phyloP scores from a whole-genome alignment of 2,888 invertebrate genomes.

The Platycheirus rosarum region DNA sequence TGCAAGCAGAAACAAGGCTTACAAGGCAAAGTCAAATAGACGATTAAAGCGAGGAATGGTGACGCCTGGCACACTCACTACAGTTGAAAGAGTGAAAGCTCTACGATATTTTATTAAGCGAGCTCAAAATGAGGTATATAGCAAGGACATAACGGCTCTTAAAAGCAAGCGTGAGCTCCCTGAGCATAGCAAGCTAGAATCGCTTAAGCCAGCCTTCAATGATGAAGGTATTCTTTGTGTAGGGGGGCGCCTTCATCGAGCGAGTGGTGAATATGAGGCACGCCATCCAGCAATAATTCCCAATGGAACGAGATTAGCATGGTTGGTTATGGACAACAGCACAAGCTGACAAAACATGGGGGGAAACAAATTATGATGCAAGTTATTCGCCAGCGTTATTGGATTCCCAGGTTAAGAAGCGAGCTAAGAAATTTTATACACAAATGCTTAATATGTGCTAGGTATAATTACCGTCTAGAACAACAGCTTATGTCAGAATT shows the following conservation, averaged over 20 bases:
- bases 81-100: not conserved
- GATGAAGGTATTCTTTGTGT: not conserved
- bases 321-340: no score
- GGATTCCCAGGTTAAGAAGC: not conserved
- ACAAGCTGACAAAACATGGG: not conserved
- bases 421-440: not conserved
- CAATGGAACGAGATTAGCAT: not conserved
- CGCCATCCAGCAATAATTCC: not conserved
- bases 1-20: no score
- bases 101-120: not conserved
- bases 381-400: not conserved
- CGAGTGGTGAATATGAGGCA: not conserved
- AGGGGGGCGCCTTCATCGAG: not conserved
- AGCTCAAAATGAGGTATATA: not conserved
- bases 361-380: not conserved
- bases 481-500: constrained; percentile 27
- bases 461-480: constrained; percentile 21
- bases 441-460: constrained; percentile 1
- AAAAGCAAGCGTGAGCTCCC: not conserved
- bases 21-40: not conserved
- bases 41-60: not conserved
- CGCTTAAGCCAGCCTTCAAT: constrained; percentile 1
- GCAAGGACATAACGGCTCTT: not conserved
- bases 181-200: not conserved
- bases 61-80: not conserved